These are phyloP conservation scores for Microtus ochrogaster DNA, from an alignment of 2,113 vertebrate genomes.

Conservation along the genomic window DNA sequence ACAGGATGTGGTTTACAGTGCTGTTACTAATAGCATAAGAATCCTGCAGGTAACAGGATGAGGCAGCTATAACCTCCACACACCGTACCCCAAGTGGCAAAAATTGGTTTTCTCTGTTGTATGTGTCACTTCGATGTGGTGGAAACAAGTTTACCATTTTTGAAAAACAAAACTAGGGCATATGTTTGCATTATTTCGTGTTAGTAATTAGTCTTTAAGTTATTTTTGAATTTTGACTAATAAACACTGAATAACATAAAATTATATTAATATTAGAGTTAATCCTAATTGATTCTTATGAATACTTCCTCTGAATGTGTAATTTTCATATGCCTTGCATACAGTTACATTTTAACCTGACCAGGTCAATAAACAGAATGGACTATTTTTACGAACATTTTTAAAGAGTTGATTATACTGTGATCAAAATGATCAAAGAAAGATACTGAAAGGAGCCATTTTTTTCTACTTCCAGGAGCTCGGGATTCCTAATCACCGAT, in stretches of 20 bases:
- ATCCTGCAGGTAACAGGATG: not conserved
- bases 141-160: not conserved
- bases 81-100: not conserved
- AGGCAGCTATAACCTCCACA: not conserved
- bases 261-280: constrained; percentile 36
- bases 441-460: not conserved
- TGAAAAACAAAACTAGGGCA: not conserved
- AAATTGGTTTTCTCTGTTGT: constrained; percentile 38
- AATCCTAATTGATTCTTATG: constrained; percentile 26
- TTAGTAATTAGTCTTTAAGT: constrained; percentile 16
- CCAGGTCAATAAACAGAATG: not conserved
- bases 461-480: not conserved
- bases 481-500: not conserved
- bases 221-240: constrained; percentile 55
- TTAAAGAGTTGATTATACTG: not conserved
- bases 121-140: not conserved
- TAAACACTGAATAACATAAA: constrained; percentile 32
- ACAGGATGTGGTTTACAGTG: not conserved
- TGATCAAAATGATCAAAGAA: constrained; percentile 37
- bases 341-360: constrained; percentile 40
- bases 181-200: constrained; percentile 21
- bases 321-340: constrained; percentile 17
- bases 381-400: not conserved
- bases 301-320: constrained; percentile 4
- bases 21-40: not conserved